A percentile compares a stretch with the other conserved stretches of the same genome.
These are phyloP conservation scores for Andricus quercusramuli DNA, from an alignment of 2,888 invertebrate genomes.

Conservation along the genomic window DNA sequence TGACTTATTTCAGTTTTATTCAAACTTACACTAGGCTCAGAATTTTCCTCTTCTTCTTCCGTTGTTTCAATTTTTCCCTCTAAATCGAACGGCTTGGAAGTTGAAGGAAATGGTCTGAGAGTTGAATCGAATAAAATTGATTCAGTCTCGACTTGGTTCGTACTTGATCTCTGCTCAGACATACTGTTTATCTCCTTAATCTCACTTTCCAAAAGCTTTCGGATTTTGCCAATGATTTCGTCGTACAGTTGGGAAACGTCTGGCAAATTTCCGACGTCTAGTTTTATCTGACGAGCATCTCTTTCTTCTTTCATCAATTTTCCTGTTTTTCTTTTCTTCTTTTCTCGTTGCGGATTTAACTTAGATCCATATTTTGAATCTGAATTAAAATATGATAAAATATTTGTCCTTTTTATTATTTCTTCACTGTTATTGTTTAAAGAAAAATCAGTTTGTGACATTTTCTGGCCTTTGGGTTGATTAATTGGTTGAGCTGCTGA, in stretches of 20 bases:
- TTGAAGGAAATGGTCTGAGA: not conserved
- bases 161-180: not conserved
- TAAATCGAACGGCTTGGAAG: not conserved
- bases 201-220: constrained; percentile 45
- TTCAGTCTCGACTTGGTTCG: not conserved
- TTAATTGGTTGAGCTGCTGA: not conserved
- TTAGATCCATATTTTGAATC: not conserved
- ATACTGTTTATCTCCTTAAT: constrained; percentile 21
- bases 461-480: not conserved
- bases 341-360: not conserved
- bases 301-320: constrained; percentile 29
- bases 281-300: not conserved
- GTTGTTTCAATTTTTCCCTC: not conserved
- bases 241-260: constrained; percentile 44
- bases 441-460: not conserved
- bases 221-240: constrained; percentile 48
- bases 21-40: not conserved
- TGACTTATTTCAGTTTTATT: not conserved
- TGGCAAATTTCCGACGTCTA: constrained; percentile 14
- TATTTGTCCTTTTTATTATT: too few relatives aligned
- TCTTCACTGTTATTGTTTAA: not conserved
- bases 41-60: not conserved
- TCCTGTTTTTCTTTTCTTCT: not conserved
- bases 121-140: not conserved
- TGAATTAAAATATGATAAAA: not conserved